phyloP scores from a whole-genome alignment of 2,888 invertebrate species.

The Pristionchus japonicus region DNA sequence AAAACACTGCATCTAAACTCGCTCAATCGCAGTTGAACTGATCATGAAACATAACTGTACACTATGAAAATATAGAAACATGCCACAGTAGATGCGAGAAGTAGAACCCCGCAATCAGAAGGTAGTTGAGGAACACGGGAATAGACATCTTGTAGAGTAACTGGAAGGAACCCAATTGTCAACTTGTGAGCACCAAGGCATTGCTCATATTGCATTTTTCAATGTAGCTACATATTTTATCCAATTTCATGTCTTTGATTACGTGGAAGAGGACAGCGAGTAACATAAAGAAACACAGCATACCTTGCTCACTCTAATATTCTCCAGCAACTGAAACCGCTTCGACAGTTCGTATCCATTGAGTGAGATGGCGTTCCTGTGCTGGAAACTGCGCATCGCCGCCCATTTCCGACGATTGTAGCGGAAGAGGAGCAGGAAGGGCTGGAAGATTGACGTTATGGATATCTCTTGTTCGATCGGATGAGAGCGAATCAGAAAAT shows the following conservation, averaged over 20 bases:
- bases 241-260: too few species aligned
- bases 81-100: not conserved
- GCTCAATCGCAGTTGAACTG: not conserved
- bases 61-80: not conserved
- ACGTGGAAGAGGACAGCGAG: not conserved
- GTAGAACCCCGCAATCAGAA: constrained; percentile 1
- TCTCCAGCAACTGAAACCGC: constrained; percentile 41
- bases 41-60: not conserved
- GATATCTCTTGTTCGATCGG: not conserved
- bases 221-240: too few species aligned
- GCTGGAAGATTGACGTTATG: not conserved
- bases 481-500: not conserved
- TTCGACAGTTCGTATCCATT: constrained; percentile 39
- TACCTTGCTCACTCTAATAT: constrained; percentile 34
- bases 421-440: constrained; percentile 23
- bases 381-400: constrained; percentile 30
- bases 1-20: not conserved
- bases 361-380: not conserved
- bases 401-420: constrained; percentile 17
- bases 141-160: constrained; percentile 31
- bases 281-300: not conserved
- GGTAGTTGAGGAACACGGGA: constrained; percentile 5
- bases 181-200: too few species aligned
- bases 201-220: too few species aligned
- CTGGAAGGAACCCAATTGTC: too few species aligned